Base-by-base conservation (phyloP, 2,797 vertebrate genomes). In the Gymnodraco acuticeps region DNA sequence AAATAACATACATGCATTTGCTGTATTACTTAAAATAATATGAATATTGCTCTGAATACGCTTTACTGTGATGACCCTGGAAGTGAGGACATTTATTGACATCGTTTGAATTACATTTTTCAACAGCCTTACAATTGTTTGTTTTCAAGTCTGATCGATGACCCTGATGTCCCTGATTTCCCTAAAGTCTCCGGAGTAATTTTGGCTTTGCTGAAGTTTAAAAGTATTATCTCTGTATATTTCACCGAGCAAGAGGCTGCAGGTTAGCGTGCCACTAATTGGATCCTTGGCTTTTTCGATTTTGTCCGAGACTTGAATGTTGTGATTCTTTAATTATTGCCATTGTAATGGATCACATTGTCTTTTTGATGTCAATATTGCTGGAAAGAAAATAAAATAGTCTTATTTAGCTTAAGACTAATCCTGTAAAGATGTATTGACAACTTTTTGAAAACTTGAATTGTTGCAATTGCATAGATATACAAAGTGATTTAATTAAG, bases 271-370 rank as follows among this genome's bases (percentile, higher is more conserved):
- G 5, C 50, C 55, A 33, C 38, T 58, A 69, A 63, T 64, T 68
- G 43, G 54, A 73, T 68, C 50, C 51, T 27, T 51, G 53, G 14
- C 15, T 16, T 38, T 33, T 80, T 77, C 13, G 20, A 70, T 88
- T 51, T 58, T 38, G 45, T 43, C 31, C 72, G 56, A 58, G 53
- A 59, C n/a, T 66, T 59, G 55, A 78, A 67, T 63, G 64, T 60
- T 63, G 62, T 76, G 50, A 13, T 60, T 53, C 64, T 60, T 75
- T 33, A 48, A 23, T 66, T 47, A 20, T 64, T 74, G 17, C 38
- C 38, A 11, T 27, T 64, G 54, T 74, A 38, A 68, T 70, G 27
- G 68, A 76, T 67, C 15, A 42, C 17, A 61, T 61, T 0, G 20
- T 48, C 4, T 31, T 52, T 63, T 73, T 71, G 2, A 47, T 63